Evolutionary conservation across 30 jellyfish, hydroid and myxozoan genomes (phyloP).

Genomic region (Hydra vulgaris): DNA sequence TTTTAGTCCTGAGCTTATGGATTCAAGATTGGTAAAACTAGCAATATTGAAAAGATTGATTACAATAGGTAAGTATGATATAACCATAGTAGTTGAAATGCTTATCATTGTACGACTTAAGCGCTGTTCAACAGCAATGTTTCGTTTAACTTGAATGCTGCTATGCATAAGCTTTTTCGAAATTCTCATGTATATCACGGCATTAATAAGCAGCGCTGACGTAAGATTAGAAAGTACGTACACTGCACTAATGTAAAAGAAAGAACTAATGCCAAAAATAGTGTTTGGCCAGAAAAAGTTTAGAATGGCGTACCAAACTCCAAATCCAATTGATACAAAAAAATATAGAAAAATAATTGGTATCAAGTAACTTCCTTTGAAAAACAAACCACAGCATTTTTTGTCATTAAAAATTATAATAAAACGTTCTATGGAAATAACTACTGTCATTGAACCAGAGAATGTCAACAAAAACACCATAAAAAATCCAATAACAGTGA

Average conservation of each 20-base stretch:
- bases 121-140: neutral
- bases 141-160: neutral
- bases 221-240: neutral
- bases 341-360: too few relatives aligned
- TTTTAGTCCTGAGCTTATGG: neutral
- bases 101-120: neutral
- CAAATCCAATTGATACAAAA: neutral
- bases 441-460: neutral
- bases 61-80: neutral
- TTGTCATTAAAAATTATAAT: neutral
- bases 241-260: neutral
- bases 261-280: neutral
- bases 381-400: neutral
- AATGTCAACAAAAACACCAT: neutral
- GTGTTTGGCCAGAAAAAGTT: neutral
- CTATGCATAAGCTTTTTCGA: neutral
- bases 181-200: neutral
- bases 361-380: neutral
- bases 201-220: neutral
- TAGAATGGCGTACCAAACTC: neutral
- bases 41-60: neutral
- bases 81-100: neutral
- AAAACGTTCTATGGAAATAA: neutral
- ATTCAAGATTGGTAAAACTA: too few relatives aligned
- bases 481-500: neutral